phyloP scores from a whole-genome alignment of 2,113 vertebrate species.

The Quiscalus mexicanus region DNA sequence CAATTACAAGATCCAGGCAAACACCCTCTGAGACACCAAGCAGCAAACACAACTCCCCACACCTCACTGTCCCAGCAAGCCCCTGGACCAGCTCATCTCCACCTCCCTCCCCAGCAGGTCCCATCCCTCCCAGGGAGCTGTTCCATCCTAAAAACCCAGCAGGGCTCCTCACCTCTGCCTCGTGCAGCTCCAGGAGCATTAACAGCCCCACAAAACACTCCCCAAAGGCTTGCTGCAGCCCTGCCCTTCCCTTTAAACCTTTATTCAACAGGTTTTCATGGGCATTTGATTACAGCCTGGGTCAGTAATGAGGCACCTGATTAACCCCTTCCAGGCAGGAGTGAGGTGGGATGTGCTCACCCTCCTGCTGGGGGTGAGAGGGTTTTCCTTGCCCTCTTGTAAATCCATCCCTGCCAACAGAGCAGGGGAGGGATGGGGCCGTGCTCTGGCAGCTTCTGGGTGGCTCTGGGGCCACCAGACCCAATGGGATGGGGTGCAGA shows the following conservation, averaged over 20 bases:
- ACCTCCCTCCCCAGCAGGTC: neutral
- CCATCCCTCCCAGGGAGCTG: neutral
- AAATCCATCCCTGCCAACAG: neutral
- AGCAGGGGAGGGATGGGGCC: neutral
- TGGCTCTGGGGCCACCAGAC: neutral
- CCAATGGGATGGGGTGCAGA: rapidly evolving
- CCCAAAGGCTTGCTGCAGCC: rapidly evolving
- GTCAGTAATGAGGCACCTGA: neutral
- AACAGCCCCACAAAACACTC: neutral
- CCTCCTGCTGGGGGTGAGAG: neutral
- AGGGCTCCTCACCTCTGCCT: neutral
- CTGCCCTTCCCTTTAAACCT: neutral
- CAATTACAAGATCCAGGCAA: neutral
- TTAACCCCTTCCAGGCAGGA: neutral
- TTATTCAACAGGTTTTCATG: neutral
- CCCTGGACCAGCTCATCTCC: neutral
- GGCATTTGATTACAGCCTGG: neutral
- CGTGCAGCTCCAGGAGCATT: rapidly evolving
- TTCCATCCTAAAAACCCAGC: neutral
- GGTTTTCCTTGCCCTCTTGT: neutral
- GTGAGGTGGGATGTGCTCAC: neutral
- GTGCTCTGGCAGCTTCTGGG: neutral
- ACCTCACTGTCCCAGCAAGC: neutral
- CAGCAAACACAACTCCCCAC: neutral
- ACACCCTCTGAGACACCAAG: neutral